A percentile compares a stretch with the other conserved stretches of the same genome.
Evolutionary conservation across 1,140 invertebrate genomes (phyloP).

Genomic region (Orussus abietinus): DNA sequence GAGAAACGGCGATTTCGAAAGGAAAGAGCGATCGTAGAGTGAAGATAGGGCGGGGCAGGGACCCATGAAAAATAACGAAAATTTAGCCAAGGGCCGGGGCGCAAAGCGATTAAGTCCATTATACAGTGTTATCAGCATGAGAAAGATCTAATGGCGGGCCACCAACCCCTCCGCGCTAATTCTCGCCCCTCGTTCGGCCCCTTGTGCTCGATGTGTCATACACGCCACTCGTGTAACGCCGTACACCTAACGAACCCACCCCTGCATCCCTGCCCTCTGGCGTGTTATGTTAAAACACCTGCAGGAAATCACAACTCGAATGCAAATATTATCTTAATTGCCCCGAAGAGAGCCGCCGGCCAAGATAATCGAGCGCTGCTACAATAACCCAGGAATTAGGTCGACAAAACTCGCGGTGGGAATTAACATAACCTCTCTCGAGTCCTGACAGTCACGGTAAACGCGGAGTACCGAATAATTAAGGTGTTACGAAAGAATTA

Average conservation of each 20-base stretch:
- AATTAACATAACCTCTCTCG: too few species aligned
- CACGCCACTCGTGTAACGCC: constrained; percentile 31
- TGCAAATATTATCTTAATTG: constrained; percentile 55
- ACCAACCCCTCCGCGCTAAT: constrained; percentile 28
- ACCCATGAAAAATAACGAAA: constrained; percentile 53
- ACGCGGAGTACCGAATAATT: too few species aligned
- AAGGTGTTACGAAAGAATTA: too few species aligned
- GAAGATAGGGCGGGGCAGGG: too few species aligned
- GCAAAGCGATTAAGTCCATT: constrained; percentile 52
- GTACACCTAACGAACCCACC: constrained; percentile 32
- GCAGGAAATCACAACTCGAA: constrained; percentile 53
- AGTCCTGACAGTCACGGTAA: too few species aligned
- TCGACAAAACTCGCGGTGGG: too few species aligned
- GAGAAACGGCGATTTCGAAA: too few species aligned
- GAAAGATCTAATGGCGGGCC: constrained; percentile 50
- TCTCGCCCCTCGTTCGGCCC: constrained; percentile 25
- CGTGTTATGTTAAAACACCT: constrained; percentile 36
- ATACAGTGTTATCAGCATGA: constrained; percentile 53
- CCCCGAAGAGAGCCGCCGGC: constrained; percentile 31
- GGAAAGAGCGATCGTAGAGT: too few species aligned
- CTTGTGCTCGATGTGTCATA: constrained; percentile 47
- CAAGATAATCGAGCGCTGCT: too few species aligned
- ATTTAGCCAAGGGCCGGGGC: constrained; percentile 41
- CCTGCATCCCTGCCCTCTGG: constrained; percentile 6
- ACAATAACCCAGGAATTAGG: too few species aligned